phyloP scores from a whole-genome alignment of 2,113 vertebrate species.

The Cnemophilus loriae region DNA sequence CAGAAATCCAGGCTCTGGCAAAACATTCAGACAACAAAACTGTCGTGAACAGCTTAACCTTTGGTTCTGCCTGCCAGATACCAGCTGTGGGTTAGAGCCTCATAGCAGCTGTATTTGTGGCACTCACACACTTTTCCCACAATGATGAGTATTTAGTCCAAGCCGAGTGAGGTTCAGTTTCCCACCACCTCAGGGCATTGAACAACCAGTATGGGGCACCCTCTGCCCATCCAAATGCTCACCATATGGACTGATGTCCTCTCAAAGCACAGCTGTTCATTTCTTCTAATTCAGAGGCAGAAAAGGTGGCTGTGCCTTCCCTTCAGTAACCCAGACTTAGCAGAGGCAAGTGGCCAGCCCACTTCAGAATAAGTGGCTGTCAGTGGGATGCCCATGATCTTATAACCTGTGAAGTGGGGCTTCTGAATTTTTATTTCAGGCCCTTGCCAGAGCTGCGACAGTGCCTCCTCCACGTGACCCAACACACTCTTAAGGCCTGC shows the following conservation, averaged over 20 bases:
- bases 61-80: background rate
- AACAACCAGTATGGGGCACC: background rate
- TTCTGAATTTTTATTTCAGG: background rate
- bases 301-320: background rate
- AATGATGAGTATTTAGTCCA: background rate
- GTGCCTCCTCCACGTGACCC: background rate
- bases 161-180: background rate
- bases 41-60: background rate
- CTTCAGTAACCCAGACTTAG: background rate
- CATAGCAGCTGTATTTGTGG: background rate
- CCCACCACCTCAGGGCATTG: background rate
- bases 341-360: background rate
- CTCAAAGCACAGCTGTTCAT: background rate
- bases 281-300: background rate
- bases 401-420: accelerated
- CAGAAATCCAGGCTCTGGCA: background rate
- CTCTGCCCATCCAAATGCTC: accelerated
- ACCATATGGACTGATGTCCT: background rate
- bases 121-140: background rate
- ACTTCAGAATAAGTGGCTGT: background rate
- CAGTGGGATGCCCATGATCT: background rate
- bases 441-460: background rate
- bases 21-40: background rate
- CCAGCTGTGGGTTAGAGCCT: background rate
- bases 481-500: background rate